A percentile compares a stretch with the other conserved stretches of the same genome.
Evolutionary conservation across 2,888 invertebrate species (phyloP).

Genomic region (Meiosimyza platycephala): DNA sequence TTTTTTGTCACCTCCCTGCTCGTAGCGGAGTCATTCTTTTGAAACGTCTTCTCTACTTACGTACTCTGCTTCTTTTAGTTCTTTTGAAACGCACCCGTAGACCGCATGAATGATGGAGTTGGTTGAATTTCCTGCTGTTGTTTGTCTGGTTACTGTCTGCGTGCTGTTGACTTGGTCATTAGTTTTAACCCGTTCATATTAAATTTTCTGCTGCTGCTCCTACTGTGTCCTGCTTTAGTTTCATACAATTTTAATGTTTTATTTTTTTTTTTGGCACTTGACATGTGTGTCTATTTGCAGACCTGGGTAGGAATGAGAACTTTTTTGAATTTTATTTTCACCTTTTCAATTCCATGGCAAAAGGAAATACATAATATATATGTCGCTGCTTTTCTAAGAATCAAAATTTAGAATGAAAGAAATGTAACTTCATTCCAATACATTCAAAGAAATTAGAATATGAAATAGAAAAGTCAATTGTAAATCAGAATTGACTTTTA

Average conservation of each 20-base stretch:
- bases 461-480: too few species aligned
- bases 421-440: too few species aligned
- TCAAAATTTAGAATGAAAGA: too few species aligned
- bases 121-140: conserved; percentile 48
- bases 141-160: conserved; percentile 63
- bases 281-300: conserved; percentile 4
- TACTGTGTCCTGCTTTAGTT: conserved; percentile 23
- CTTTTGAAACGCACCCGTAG: conserved; percentile 37
- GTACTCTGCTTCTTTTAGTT: conserved; percentile 14
- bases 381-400: too few species aligned
- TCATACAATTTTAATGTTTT: conserved; percentile 14
- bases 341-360: too few species aligned
- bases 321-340: too few species aligned
- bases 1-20: neutral
- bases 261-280: conserved; percentile 37
- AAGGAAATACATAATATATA: too few species aligned
- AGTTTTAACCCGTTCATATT: conserved; percentile 56
- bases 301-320: too few species aligned
- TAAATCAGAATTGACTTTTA: too few species aligned
- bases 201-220: too few species aligned
- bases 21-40: neutral
- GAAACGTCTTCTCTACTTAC: neutral
- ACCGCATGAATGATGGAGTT: conserved; percentile 55
- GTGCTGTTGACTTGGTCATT: conserved; percentile 61
- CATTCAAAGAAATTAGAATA: too few species aligned